A percentile compares a stretch with the other conserved stretches of the same genome.
These are phyloP conservation scores for Brotula barbata DNA, from an alignment of 2,797 vertebrate species.

Conservation along the genomic window DNA sequence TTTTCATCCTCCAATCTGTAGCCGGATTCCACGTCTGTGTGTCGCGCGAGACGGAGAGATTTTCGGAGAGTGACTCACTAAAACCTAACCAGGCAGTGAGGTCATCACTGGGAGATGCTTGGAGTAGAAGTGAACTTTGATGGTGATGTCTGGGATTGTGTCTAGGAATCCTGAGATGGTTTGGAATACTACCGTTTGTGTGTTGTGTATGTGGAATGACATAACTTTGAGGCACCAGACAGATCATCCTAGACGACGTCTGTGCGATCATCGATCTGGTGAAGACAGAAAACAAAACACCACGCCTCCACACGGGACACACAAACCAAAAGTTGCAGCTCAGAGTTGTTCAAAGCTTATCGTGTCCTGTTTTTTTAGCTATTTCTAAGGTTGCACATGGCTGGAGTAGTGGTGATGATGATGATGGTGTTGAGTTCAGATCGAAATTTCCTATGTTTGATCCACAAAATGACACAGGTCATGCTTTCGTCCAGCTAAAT, in stretches of 20 bases:
- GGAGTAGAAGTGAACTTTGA: constrained; percentile 69
- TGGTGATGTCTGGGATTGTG: constrained; percentile 67
- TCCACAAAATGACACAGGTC: not conserved
- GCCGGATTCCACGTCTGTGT: constrained; percentile 71
- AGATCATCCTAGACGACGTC: constrained; percentile 17
- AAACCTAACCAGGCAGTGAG: constrained; percentile 72
- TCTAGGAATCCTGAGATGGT: constrained; percentile 65
- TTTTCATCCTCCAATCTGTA: constrained; percentile 67
- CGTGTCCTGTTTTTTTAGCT: not conserved
- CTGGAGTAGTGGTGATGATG: not conserved
- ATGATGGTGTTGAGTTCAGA: not conserved
- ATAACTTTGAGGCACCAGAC: constrained; percentile 37
- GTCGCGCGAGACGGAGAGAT: constrained; percentile 68
- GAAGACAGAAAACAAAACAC: constrained; percentile 12
- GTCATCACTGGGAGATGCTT: constrained; percentile 65
- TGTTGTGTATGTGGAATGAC: constrained; percentile 32
- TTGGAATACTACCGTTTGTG: constrained; percentile 42
- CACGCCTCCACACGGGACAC: no score
- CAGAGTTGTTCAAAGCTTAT: not conserved
- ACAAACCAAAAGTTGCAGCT: not conserved
- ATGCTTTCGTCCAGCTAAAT: not conserved
- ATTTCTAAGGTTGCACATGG: not conserved
- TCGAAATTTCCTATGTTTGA: not conserved
- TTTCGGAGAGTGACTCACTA: constrained; percentile 72
- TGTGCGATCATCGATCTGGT: constrained; percentile 14